Evolutionary conservation across 2,113 vertebrate genomes (phyloP), one percentile per base, ranked within the genome.

Genomic region (Psilopsiagon aymara): DNA sequence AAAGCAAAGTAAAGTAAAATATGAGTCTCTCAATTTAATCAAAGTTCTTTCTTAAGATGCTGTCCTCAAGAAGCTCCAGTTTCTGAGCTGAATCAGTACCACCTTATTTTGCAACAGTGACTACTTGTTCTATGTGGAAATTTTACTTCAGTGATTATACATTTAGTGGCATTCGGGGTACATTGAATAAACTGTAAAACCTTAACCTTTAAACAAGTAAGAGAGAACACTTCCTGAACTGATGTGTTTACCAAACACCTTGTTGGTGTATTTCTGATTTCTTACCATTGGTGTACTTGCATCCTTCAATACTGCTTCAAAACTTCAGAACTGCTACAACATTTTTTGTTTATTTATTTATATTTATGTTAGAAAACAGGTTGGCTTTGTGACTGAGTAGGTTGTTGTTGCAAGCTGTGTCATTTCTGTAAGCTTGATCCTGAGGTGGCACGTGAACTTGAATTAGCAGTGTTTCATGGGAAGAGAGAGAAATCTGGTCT

Each of bases 401-500:
- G 47, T 80, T 86, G 76, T 41, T 90, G 41, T 75, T 92, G 37
- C 88, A 90, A 74, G 59, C 37, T 33, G 15, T 60, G 52, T 86
- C 19, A 9, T 70, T 92, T 67, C 55, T 4, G 1, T 29, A 57
- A 84, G 47, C 62, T 68, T 79, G 86, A 89, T 70, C 44, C 64
- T 82, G 69, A 3, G 6, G 35, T 94, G 74, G 86, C 76, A 75
- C 73, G 35, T 2, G 10, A 7, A 13, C 81, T 92, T 0, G 1
- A 60, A 66, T 64, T 73, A 88, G 76, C 80, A 43, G 62, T 5
- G 70, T 84, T 89, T 68, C 33, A 69, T 3, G 47, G 2, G 5
- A 77, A 84, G 74, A 78, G 78, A 69, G 64, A 94, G 91, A 89
- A 95, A 89, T 91, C 95, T 96, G 96, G 77, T 92, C 89, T 94